Percentiles rank a stretch among this genome's conserved stretches.
Conservation (phyloP, 2,888 invertebrate species). For the Polydrusus pterygomalis region DNA sequence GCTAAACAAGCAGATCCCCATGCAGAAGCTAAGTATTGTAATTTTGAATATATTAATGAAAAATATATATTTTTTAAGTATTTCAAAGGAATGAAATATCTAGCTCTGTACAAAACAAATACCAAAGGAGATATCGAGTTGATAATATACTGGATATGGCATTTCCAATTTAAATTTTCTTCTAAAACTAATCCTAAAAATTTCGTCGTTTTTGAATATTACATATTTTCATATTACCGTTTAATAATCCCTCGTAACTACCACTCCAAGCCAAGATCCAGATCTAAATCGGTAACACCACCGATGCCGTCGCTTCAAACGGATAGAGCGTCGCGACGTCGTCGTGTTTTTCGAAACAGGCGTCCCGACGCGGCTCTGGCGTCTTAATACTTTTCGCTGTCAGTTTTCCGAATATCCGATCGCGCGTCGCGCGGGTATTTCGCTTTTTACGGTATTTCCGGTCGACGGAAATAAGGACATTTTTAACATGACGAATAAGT, state of each 20-base stretch:
- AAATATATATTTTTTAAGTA: too few relatives aligned
- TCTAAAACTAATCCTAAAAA: not conserved
- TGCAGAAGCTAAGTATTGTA: too few relatives aligned
- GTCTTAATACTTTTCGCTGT: constrained; percentile 50
- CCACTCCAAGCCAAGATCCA: constrained; percentile 41
- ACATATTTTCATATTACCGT: not conserved
- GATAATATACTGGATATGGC: too few relatives aligned
- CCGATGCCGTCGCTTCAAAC: constrained; percentile 38
- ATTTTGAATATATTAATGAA: too few relatives aligned
- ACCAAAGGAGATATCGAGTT: too few relatives aligned
- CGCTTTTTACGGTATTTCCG: constrained; percentile 32
- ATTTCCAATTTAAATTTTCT: not conserved
- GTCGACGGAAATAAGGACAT: constrained; percentile 21
- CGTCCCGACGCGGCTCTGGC: constrained; percentile 50
- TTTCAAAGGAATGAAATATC: too few relatives aligned
- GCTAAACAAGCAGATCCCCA: too few relatives aligned
- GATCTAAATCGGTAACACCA: constrained; percentile 53
- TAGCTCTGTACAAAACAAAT: too few relatives aligned
- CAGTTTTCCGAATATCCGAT: constrained; percentile 42
- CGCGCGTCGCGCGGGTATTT: constrained; percentile 37
- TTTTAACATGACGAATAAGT: constrained; percentile 23
- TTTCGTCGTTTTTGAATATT: too few relatives aligned
- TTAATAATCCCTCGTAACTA: constrained; percentile 7
- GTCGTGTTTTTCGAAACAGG: constrained; percentile 34
- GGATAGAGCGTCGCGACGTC: constrained; percentile 44